Evolutionary conservation across 1,140 invertebrate genomes (phyloP).

Genomic region (Marisa cornuarietis): DNA sequence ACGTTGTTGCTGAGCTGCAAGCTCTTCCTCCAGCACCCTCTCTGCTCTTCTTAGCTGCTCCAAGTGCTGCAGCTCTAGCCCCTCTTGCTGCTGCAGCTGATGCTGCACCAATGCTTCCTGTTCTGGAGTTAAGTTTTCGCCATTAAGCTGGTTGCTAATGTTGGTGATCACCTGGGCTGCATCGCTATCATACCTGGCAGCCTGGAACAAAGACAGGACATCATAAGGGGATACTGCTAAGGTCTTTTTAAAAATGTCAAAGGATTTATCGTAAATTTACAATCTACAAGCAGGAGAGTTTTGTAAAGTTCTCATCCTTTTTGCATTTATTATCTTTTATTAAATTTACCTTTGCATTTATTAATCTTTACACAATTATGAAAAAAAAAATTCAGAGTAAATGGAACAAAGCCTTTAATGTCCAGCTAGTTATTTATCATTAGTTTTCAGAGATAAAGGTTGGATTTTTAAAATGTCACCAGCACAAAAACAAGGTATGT

Average conservation of each 20-base stretch:
- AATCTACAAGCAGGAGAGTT: too few relatives aligned
- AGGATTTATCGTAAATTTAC: too few relatives aligned
- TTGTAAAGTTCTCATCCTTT: too few relatives aligned
- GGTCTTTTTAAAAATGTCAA: too few relatives aligned
- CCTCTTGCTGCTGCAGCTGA: constrained; percentile 48
- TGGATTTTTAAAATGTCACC: background rate
- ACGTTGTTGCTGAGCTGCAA: constrained; percentile 32
- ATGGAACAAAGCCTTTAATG: background rate
- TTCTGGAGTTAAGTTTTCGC: constrained; percentile 43
- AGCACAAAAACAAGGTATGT: background rate
- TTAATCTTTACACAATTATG: background rate
- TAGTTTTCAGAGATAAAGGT: too few relatives aligned
- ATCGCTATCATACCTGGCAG: constrained; percentile 48
- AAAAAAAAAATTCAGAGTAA: background rate
- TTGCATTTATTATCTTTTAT: too few relatives aligned
- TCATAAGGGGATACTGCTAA: too few relatives aligned
- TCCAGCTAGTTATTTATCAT: background rate
- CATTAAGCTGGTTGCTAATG: constrained; percentile 53
- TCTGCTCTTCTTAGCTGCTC: constrained; percentile 44
- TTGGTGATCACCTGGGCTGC: constrained; percentile 54
- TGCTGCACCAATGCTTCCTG: constrained; percentile 48
- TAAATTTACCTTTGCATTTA: too few relatives aligned
- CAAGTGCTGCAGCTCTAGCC: constrained; percentile 45
- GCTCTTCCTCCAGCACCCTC: constrained; percentile 42
- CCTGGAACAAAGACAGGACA: constrained; percentile 29